phyloP scores from a whole-genome alignment of 2,797 vertebrate genomes.

The Brachyalestes nurse region DNA sequence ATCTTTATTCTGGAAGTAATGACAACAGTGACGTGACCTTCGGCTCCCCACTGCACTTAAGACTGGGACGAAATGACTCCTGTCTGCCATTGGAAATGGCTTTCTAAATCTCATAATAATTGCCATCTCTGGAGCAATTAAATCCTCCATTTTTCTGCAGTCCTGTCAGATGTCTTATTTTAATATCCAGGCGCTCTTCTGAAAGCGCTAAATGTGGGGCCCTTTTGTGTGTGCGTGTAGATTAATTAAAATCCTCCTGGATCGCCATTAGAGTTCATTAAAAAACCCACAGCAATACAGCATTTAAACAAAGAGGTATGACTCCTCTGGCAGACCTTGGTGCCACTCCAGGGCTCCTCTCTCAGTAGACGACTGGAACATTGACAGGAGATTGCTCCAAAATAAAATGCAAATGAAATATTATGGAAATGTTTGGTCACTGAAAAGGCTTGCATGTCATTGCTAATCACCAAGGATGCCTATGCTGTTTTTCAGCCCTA shows the following conservation, averaged over 20 bases:
- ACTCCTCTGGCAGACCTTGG: constrained; percentile 54
- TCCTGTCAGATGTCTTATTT: constrained; percentile 75
- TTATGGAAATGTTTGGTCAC: constrained; percentile 69
- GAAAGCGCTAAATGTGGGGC: constrained; percentile 62
- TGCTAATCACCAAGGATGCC: constrained; percentile 37
- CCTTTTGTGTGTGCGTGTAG: constrained; percentile 68
- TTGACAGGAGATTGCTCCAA: constrained; percentile 56
- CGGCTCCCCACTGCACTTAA: constrained; percentile 71
- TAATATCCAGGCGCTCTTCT: constrained; percentile 66
- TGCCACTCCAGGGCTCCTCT: constrained; percentile 49
- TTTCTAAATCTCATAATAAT: constrained; percentile 78
- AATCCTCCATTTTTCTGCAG: constrained; percentile 72
- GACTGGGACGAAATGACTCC: constrained; percentile 69
- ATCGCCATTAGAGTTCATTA: constrained; percentile 81
- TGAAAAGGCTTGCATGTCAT: constrained; percentile 55
- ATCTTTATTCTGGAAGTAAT: constrained; percentile 72
- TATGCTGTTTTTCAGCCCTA: constrained; percentile 35
- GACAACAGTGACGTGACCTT: constrained; percentile 75
- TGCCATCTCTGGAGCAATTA: constrained; percentile 81
- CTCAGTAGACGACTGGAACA: constrained; percentile 58
- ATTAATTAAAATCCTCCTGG: constrained; percentile 82
- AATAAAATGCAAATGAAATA: constrained; percentile 70
- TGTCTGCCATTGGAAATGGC: constrained; percentile 72
- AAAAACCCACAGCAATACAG: constrained; percentile 74
- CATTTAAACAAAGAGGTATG: constrained; percentile 78